phyloP scores from a whole-genome alignment of 1,140 invertebrate species.

The Eupristina koningsbergeri region DNA sequence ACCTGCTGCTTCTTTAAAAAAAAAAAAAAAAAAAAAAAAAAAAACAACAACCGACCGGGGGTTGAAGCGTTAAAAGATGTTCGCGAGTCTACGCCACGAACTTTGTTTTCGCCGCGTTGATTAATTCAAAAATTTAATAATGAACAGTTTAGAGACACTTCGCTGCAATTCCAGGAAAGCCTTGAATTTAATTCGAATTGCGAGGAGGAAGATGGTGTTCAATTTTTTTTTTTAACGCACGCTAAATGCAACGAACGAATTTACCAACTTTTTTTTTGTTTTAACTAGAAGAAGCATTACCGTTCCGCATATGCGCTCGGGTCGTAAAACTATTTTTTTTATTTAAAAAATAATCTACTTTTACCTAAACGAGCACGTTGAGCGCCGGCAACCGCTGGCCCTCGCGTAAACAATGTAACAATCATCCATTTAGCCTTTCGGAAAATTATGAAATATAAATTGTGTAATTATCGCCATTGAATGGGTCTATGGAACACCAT shows the following conservation, averaged over 20 bases:
- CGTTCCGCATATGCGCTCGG: no score
- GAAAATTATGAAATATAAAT: not conserved
- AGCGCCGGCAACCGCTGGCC: no score
- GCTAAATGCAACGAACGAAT: not conserved
- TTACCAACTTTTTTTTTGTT: not conserved
- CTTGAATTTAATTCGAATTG: not conserved
- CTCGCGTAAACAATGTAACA: not conserved
- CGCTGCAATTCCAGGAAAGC: not conserved
- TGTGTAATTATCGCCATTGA: not conserved
- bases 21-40: no score
- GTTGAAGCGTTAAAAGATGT: not conserved
- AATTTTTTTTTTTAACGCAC: not conserved
- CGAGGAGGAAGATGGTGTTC: not conserved
- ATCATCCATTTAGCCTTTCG: not conserved
- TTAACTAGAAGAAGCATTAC: no score
- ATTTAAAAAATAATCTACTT: not conserved
- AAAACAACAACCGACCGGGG: no score
- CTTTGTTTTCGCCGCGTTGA: not conserved
- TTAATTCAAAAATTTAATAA: constrained; percentile 21
- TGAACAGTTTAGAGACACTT: not conserved
- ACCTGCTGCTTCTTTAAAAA: constrained; percentile 8
- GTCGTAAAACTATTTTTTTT: not conserved
- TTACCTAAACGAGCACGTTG: not conserved
- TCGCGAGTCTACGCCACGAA: not conserved
- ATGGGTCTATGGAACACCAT: not conserved